Percentiles rank a stretch among this genome's conserved stretches.
Conservation (phyloP, 2,888 invertebrate genomes). For the Cheilosia soror region DNA sequence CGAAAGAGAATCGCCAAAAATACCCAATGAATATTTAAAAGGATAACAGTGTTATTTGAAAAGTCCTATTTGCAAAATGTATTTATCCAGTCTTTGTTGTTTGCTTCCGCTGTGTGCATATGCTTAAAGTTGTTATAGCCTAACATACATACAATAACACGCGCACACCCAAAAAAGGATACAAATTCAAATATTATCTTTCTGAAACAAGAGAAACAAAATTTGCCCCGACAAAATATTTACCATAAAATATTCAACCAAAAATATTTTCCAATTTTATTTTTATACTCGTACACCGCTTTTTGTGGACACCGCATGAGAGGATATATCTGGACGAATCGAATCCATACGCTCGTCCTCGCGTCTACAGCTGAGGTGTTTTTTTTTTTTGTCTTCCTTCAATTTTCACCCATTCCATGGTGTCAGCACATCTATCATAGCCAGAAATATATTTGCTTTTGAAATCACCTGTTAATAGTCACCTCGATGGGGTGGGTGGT, state of each 20-base stretch:
- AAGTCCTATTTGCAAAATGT: constrained; percentile 24
- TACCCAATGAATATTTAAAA: constrained; percentile 20
- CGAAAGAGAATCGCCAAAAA: constrained; percentile 1
- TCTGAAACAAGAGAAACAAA: constrained; percentile 18
- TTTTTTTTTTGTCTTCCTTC: neutral
- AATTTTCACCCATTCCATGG: constrained; percentile 1
- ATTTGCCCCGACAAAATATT: constrained; percentile 18
- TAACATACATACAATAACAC: neutral
- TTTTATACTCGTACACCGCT: neutral
- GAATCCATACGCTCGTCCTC: neutral
- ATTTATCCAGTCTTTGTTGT: constrained; percentile 32
- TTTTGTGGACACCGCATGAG: neutral
- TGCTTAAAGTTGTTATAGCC: neutral
- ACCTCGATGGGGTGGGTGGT: neutral
- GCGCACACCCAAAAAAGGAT: neutral
- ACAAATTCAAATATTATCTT: constrained; percentile 26
- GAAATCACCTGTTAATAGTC: constrained; percentile 59
- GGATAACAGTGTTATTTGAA: constrained; percentile 27
- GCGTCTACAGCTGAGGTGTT: neutral
- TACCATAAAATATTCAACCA: constrained; percentile 34
- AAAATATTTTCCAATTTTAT: constrained; percentile 46
- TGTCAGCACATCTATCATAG: constrained; percentile 2
- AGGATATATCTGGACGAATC: neutral
- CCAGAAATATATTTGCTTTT: constrained; percentile 30
- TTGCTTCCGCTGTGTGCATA: constrained; percentile 16